Evolutionary conservation across 2,888 invertebrate species (phyloP), one percentile per base, ranked within the genome.

Genomic region (Acronicta alni): DNA sequence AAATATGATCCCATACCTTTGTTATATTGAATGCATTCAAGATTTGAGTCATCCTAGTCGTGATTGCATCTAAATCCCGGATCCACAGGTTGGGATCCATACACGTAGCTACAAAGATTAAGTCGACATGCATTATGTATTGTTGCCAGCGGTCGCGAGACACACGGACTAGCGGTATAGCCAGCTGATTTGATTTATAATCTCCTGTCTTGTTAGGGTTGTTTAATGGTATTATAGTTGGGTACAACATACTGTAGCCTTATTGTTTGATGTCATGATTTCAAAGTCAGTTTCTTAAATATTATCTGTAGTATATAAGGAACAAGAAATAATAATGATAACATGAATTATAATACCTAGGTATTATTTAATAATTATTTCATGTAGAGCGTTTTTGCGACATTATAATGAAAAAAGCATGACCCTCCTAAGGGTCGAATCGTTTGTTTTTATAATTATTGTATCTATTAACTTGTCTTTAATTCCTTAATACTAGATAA

Each of bases 51-150:
- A 60, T 57, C 55, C 35, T 38, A 37, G 6, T 35, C 38, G 37
- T 59, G 59, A 63, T 71, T 71, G 63, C 63, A 63, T 57, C 52
- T 63, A 63, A 71, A 71, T 63, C 72, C 63, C 15, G 17, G 52
- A 32, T 67, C 75, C 56, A 75, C 75, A 75, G 70, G 75, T 75
- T 72, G 69, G 55, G 47, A 38, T 53, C 53, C 57, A 57, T 46
- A 64, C 46, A 60, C 63, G 55, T 32, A 43, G 48, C 47, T 42
- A 23, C 46, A 37, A 63, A 75, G 75, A 75, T 75, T 75, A 69
- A 75, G 58, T 70, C 44, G 49, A 39, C 38, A 75, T 75, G 65
- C 65, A 72, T 75, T 75, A 70, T 75, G 62, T 67, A 74, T 74
- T 65, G 65, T 71, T 16, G 46, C 8, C n/a, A 23, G 8, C 4